These are phyloP conservation scores for Zosterops hypoxanthus DNA, from an alignment of 2,113 vertebrate species.

Conservation along the genomic window DNA sequence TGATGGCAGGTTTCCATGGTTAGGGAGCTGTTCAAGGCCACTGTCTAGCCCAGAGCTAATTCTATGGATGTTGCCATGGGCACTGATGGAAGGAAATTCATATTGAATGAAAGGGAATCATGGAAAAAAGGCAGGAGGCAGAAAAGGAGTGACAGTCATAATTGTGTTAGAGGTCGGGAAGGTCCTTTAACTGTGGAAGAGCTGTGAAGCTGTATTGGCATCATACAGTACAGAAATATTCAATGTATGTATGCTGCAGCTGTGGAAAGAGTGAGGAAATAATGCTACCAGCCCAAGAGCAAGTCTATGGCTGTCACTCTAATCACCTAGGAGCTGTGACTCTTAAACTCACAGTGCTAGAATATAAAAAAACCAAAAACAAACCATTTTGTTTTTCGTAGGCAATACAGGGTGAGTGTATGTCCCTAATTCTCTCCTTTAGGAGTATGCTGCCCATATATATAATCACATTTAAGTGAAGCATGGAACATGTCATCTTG, in stretches of 20 bases:
- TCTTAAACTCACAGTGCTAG: background rate
- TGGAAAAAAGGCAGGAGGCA: background rate
- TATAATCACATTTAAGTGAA: background rate
- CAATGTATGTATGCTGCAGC: background rate
- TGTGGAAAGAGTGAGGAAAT: background rate
- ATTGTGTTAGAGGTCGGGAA: background rate
- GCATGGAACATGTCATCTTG: background rate
- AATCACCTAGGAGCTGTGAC: background rate
- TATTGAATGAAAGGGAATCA: conserved; percentile 14
- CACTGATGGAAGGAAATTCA: conserved; percentile 67
- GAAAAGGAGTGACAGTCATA: background rate
- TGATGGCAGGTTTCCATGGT: conserved; percentile 17
- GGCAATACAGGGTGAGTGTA: background rate
- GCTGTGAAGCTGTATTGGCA: background rate
- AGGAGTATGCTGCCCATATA: background rate
- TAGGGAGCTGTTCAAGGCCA: conserved; percentile 10
- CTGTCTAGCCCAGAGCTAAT: conserved; percentile 42
- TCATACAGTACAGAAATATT: background rate
- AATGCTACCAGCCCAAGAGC: background rate
- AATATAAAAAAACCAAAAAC: background rate
- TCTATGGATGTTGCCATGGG: conserved; percentile 69
- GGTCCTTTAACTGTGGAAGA: background rate
- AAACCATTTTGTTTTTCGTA: background rate
- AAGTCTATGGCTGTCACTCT: background rate
- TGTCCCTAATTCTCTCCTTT: background rate